These are phyloP conservation scores for Chymomyza amoena DNA, from an alignment of 2,888 invertebrate genomes.

Conservation along the genomic window DNA sequence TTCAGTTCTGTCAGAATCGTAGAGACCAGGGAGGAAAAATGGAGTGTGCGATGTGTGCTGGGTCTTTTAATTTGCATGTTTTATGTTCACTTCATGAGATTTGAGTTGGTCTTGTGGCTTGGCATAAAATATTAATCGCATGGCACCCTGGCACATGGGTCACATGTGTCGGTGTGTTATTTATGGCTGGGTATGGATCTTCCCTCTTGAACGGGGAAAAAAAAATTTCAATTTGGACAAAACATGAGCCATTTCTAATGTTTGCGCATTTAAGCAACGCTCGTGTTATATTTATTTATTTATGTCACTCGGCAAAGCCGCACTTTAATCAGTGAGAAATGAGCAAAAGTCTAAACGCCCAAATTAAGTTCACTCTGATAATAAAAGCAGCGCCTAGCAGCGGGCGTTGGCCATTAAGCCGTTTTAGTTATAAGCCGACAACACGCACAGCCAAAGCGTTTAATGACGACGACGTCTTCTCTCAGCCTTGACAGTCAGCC, in stretches of 20 bases:
- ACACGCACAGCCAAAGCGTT: constrained; percentile 27
- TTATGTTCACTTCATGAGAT: constrained; percentile 74
- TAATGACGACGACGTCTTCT: constrained; percentile 28
- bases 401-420: constrained; percentile 16
- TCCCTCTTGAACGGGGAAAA: constrained; percentile 16
- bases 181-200: constrained; percentile 12
- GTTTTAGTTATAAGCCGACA: constrained; percentile 40
- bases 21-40: constrained; percentile 29
- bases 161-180: constrained; percentile 24
- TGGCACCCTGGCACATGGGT: constrained; percentile 24
- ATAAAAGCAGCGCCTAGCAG: not conserved
- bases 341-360: not conserved
- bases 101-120: constrained; percentile 64
- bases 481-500: constrained; percentile 27
- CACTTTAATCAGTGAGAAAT: constrained; percentile 59
- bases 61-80: constrained; percentile 74
- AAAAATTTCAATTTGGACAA: constrained; percentile 58
- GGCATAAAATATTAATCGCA: constrained; percentile 66
- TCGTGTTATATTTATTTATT: constrained; percentile 59
- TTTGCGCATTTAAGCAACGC: constrained; percentile 42
- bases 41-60: constrained; percentile 54
- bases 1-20: constrained; percentile 43
- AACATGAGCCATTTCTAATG: constrained; percentile 38
- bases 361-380: not conserved
- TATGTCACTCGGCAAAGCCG: constrained; percentile 60